A percentile compares a stretch with the other conserved stretches of the same genome.
phyloP scores from a whole-genome alignment of 2,888 invertebrate species.

The Synanthedon myopaeformis region DNA sequence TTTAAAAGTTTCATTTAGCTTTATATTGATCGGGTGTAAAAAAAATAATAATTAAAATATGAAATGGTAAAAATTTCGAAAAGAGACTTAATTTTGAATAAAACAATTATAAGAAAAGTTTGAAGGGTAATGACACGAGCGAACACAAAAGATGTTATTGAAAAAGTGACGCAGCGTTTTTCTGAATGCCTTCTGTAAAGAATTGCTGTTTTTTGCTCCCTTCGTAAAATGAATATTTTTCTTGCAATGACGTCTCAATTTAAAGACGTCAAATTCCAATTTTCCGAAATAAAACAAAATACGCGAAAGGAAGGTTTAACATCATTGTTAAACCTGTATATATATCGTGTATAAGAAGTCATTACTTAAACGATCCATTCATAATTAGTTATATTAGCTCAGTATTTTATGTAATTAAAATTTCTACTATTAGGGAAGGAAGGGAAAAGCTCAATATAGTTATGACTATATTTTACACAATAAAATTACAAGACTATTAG shows the following conservation, averaged over 20 bases:
- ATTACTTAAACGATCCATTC: background rate
- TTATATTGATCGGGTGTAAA: too few species aligned
- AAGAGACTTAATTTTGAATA: background rate
- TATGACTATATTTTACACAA: background rate
- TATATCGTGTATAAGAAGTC: too few species aligned
- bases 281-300: background rate
- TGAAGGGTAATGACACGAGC: background rate
- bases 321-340: too few species aligned
- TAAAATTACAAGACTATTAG: conserved; percentile 32
- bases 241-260: background rate
- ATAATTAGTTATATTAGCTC: too few species aligned
- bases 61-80: too few species aligned
- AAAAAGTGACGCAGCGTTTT: background rate
- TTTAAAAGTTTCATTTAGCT: too few species aligned
- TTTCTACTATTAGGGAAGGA: background rate
- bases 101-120: background rate
- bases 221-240: background rate
- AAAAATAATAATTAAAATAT: too few species aligned
- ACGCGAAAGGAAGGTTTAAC: too few species aligned
- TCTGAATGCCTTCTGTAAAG: background rate
- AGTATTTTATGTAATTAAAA: too few species aligned
- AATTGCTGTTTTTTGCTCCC: background rate
- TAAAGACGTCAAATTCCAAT: background rate
- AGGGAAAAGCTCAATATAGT: background rate
- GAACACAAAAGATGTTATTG: background rate